Conservation (phyloP, 2,888 invertebrate species). For the Synanthedon tipuliformis region DNA sequence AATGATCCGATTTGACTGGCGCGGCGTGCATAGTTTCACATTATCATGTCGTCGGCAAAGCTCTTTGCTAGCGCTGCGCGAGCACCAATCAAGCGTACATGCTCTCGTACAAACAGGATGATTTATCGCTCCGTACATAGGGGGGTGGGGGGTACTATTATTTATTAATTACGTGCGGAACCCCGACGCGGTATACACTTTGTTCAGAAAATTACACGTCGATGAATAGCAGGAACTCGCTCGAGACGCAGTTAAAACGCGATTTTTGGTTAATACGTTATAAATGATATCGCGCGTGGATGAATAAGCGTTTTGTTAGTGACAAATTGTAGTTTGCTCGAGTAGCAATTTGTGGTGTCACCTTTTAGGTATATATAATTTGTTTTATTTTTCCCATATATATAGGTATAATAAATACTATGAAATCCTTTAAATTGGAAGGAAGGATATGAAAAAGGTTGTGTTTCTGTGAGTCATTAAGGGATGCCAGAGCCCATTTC, state of each 20-base stretch:
- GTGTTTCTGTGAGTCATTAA: too few relatives aligned
- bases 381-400: too few relatives aligned
- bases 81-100: background rate
- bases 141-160: slow-evolving; percentile 2
- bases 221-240: slow-evolving; percentile 4
- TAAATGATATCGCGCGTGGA: background rate
- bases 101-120: background rate
- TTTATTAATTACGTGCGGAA: slow-evolving; percentile 3
- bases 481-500: too few relatives aligned
- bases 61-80: too few relatives aligned
- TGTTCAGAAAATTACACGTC: slow-evolving; percentile 3
- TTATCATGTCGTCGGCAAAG: too few relatives aligned
- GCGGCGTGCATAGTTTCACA: too few relatives aligned
- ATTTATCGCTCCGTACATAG: slow-evolving; percentile 1
- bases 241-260: background rate
- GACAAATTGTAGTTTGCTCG: slow-evolving; percentile 1
- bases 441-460: too few relatives aligned
- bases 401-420: too few relatives aligned
- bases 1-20: too few relatives aligned
- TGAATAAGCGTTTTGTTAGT: slow-evolving; percentile 1
- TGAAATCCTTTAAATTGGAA: too few relatives aligned
- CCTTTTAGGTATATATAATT: too few relatives aligned
- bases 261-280: background rate
- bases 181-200: background rate
- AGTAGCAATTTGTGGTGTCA: too few relatives aligned